These are phyloP conservation scores for Palaemon carinicauda DNA, from an alignment of 1,140 invertebrate species.

Conservation along the genomic window DNA sequence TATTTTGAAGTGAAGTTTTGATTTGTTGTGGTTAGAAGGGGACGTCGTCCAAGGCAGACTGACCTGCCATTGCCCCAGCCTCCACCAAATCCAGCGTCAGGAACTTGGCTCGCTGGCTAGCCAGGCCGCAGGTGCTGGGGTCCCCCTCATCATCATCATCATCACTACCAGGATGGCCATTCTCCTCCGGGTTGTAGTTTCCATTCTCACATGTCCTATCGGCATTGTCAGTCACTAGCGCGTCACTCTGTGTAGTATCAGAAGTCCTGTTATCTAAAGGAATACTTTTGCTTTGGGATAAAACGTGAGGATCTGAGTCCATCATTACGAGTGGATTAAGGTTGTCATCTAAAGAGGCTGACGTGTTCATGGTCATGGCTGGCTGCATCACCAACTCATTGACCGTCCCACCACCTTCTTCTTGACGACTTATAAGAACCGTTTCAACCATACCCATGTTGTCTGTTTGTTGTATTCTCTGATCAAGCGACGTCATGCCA, in stretches of 20 bases:
- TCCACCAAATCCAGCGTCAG: constrained; percentile 60
- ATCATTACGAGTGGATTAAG: constrained; percentile 40
- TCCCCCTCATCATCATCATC: neutral
- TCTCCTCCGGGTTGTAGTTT: constrained; percentile 11
- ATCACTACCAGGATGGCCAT: neutral
- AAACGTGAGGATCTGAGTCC: neutral
- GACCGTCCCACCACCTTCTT: constrained; percentile 34
- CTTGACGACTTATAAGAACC: constrained; percentile 31
- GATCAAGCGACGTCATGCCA: neutral
- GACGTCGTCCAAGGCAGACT: constrained; percentile 15
- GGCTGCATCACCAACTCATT: constrained; percentile 33
- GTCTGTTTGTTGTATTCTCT: neutral
- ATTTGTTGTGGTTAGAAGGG: neutral
- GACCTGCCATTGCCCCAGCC: constrained; percentile 54
- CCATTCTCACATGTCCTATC: constrained; percentile 29
- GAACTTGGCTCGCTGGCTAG: constrained; percentile 54
- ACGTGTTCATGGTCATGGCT: neutral
- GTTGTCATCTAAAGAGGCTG: constrained; percentile 23
- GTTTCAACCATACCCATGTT: constrained; percentile 35
- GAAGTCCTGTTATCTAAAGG: constrained; percentile 13
- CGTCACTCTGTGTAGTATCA: neutral
- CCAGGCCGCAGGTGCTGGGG: constrained; percentile 22
- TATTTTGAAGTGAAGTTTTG: too few species aligned
- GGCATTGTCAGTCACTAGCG: constrained; percentile 2
- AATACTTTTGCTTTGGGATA: neutral